Evolutionary conservation across 2,113 vertebrate genomes (phyloP).

Genomic region (Sakesphorus luctuosus): DNA sequence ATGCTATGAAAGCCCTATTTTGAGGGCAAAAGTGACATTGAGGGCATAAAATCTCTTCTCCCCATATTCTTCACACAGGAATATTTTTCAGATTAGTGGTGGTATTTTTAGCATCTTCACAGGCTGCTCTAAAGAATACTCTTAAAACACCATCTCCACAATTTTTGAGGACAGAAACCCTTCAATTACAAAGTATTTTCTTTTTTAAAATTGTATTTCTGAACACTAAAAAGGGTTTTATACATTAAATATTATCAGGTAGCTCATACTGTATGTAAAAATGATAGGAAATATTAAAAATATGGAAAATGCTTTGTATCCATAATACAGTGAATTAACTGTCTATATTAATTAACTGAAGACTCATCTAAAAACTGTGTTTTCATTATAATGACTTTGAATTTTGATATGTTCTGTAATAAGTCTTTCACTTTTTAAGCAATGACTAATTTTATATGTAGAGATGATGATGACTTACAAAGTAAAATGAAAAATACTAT

Average conservation of each 20-base stretch:
- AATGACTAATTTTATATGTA: conserved; percentile 8
- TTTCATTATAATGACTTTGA: conserved; percentile 1
- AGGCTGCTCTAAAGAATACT: neutral
- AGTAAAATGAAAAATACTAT: conserved; percentile 37
- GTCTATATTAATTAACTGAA: conserved; percentile 19
- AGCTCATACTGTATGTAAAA: neutral
- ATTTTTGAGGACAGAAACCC: neutral
- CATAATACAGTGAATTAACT: neutral
- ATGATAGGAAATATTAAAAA: neutral
- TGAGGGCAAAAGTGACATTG: neutral
- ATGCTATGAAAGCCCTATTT: neutral
- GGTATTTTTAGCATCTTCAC: neutral
- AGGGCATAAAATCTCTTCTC: too few relatives aligned
- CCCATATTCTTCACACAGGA: neutral
- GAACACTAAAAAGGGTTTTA: neutral
- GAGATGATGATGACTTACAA: conserved; percentile 16
- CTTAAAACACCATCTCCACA: neutral
- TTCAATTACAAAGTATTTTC: neutral
- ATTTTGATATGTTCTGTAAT: conserved; percentile 28
- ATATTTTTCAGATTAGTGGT: neutral
- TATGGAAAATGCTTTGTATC: neutral
- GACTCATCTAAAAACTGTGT: neutral
- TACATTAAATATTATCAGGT: neutral
- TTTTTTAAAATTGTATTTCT: neutral
- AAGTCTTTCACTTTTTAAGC: neutral